Evolutionary conservation across 1,140 invertebrate genomes (phyloP), one percentile per base, ranked within the genome.

Genomic region (Trichoplusia ni): DNA sequence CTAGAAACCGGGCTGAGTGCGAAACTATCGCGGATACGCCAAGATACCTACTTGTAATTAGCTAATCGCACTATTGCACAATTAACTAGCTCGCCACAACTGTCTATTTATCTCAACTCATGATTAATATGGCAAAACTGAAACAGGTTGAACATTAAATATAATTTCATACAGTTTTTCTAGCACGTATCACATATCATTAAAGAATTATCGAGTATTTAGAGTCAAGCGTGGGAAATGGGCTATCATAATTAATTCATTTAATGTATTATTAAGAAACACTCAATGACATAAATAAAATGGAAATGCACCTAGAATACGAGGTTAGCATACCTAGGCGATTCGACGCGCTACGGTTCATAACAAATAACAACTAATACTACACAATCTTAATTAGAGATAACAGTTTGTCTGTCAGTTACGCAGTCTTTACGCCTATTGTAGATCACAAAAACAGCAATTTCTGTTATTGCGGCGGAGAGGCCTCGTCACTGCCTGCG

Each of bases 21-120:
- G 16, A 35, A 27, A 63, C 47, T 31, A 27, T 33, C 47, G 16
- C 29, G 14, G 27, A 25, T 31, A 51, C 33, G n/a, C 46, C 29
- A n/a, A 25, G 9, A 47, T 56, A 51, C 53, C 33, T 46, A 71
- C 54, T 73, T 49, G 67, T 70, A 79, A 75, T 79, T 73, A 81
- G 65, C 75, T 77, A 79, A 79, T 73, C 67, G 56, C 49, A 31
- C 31, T 60, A 64, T 79, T 81, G 71, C 76, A 72, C 68, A 76
- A 76, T 69, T 59, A 67, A 73, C 67, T 49, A 54, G 64, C 65
- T 51, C 54, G 14, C 38, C 19, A 54, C 61, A 54, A 37, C 35
- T 9, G 21, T 25, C 19, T 65, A 51, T 54, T 69, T 64, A 59
- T 64, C 62, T 47, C 46, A 31, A 29, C 58, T 60, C 44, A 61